Evolutionary conservation across 2,113 vertebrate genomes (phyloP).

Genomic region (Anarhynchus alexandrinus): DNA sequence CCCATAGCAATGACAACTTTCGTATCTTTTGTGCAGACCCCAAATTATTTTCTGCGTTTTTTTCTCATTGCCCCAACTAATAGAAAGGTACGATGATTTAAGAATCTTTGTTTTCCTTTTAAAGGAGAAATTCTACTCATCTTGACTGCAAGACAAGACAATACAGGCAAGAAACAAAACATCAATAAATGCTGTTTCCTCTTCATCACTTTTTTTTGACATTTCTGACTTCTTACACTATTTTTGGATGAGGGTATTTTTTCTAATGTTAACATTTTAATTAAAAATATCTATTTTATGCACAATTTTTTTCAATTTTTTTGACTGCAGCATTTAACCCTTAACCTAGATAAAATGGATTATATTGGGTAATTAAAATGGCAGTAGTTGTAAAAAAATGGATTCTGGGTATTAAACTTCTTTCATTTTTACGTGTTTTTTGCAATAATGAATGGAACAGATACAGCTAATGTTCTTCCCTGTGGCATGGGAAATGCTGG

Average conservation of each 20-base stretch:
- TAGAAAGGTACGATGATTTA: not conserved
- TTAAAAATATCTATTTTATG: not conserved
- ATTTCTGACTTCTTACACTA: not conserved
- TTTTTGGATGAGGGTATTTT: not conserved
- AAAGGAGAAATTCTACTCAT: not conserved
- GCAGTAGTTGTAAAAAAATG: not conserved
- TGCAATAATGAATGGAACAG: slow-evolving; percentile 1
- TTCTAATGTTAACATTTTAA: not conserved
- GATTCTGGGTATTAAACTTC: not conserved
- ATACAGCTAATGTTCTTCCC: not conserved
- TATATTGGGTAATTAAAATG: not conserved
- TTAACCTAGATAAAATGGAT: not conserved
- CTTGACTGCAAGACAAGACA: not conserved
- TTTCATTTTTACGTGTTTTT: not conserved
- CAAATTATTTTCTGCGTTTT: not conserved
- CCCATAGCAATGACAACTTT: not conserved
- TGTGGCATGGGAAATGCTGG: slow-evolving; percentile 1
- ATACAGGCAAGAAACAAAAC: not conserved
- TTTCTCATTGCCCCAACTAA: not conserved
- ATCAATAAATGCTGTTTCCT: not conserved
- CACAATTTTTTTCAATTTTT: not conserved
- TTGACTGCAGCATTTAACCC: not conserved
- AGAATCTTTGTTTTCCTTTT: not conserved
- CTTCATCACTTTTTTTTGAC: not conserved
- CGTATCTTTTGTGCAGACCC: not conserved